These are phyloP conservation scores for Thumatha senex DNA, from an alignment of 2,888 invertebrate genomes.

Conservation along the genomic window DNA sequence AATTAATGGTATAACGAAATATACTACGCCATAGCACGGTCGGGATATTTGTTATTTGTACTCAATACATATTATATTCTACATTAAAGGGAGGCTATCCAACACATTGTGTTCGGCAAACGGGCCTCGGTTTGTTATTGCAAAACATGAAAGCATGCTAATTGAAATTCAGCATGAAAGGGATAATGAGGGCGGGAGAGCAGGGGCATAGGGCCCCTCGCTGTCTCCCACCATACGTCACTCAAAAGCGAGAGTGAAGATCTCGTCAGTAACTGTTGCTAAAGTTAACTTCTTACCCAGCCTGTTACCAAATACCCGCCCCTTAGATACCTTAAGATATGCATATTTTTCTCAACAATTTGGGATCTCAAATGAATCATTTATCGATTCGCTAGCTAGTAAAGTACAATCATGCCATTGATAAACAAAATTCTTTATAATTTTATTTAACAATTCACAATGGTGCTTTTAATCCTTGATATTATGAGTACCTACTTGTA, in stretches of 20 bases:
- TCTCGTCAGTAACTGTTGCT: conserved; percentile 47
- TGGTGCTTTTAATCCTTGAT: too few relatives aligned
- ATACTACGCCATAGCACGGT: too few relatives aligned
- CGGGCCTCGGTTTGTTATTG: conserved; percentile 68
- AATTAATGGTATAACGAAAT: too few relatives aligned
- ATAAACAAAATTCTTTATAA: too few relatives aligned
- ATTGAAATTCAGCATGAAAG: conserved; percentile 83
- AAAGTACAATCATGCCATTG: too few relatives aligned
- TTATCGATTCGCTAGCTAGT: neutral
- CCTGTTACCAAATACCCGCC: conserved; percentile 8
- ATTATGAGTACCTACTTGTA: too few relatives aligned
- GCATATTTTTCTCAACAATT: neutral
- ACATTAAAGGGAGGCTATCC: conserved; percentile 14
- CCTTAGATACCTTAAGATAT: neutral
- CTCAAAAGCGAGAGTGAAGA: conserved; percentile 51
- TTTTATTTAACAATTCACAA: too few relatives aligned
- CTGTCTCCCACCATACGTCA: conserved; percentile 56
- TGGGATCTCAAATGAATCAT: too few relatives aligned
- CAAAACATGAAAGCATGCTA: conserved; percentile 77
- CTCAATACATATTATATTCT: neutral
- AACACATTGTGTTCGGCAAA: conserved; percentile 50
- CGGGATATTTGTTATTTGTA: neutral
- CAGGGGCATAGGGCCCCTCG: conserved; percentile 33
- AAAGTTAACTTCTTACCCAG: conserved; percentile 17
- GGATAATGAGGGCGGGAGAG: conserved; percentile 74